A percentile compares a stretch with the other conserved stretches of the same genome.
phyloP scores from a whole-genome alignment of 1,140 invertebrate genomes.

The Octopus bimaculoides region DNA sequence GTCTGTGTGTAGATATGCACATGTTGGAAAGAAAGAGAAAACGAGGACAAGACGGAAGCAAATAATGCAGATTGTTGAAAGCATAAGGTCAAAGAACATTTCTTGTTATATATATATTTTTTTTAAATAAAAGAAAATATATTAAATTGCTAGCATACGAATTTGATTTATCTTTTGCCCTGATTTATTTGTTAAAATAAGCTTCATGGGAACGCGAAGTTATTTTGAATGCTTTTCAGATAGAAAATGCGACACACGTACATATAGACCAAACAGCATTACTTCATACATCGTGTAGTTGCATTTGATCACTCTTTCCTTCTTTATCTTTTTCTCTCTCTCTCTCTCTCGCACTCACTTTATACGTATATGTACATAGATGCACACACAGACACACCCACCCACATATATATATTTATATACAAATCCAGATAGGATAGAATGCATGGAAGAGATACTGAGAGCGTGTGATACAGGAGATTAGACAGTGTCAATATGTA shows the following conservation, averaged over 20 bases:
- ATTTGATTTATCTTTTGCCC: too few species aligned
- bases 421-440: too few species aligned
- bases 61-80: too few species aligned
- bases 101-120: too few species aligned
- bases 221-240: not conserved
- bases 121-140: too few species aligned
- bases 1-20: not conserved
- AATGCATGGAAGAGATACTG: too few species aligned
- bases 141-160: too few species aligned
- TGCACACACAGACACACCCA: constrained; percentile 4
- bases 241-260: not conserved
- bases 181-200: too few species aligned
- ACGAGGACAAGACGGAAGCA: not conserved
- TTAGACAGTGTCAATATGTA: too few species aligned
- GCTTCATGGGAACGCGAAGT: too few species aligned
- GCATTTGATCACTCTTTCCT: not conserved
- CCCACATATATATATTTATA: not conserved
- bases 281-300: not conserved
- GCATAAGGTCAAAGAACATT: too few species aligned
- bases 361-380: constrained; percentile 11
- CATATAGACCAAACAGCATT: not conserved
- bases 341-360: not conserved
- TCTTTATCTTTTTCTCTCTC: not conserved
- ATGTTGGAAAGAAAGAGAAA: not conserved
- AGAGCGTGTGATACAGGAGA: too few species aligned